Percentiles rank a stretch among this genome's conserved stretches.
Evolutionary conservation across 2,888 invertebrate species (phyloP).

Genomic region (Drymonia ruficornis): DNA sequence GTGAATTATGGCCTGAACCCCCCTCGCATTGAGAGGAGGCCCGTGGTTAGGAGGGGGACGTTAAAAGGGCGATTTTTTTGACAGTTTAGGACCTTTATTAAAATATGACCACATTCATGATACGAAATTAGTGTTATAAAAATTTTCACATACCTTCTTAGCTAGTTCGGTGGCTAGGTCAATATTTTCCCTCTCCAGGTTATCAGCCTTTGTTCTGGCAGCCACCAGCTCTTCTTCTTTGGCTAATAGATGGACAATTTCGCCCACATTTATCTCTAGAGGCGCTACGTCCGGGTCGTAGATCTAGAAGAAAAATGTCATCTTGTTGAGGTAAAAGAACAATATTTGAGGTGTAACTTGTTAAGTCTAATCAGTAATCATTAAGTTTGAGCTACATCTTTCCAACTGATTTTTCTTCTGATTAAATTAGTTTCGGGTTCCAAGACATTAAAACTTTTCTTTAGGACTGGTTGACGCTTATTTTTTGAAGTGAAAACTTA

Average conservation of each 20-base stretch:
- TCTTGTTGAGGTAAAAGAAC: not conserved
- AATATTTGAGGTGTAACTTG: too few species aligned
- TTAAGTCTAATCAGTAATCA: too few species aligned
- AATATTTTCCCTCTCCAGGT: slow-evolving; percentile 94
- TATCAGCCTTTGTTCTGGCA: slow-evolving; percentile 93
- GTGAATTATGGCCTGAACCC: too few species aligned
- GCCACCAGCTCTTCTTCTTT: slow-evolving; percentile 97
- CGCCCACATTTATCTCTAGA: slow-evolving; percentile 94
- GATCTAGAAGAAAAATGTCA: slow-evolving; percentile 49
- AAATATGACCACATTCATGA: slow-evolving; percentile 4
- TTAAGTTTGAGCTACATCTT: too few species aligned
- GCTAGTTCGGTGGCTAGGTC: slow-evolving; percentile 94
- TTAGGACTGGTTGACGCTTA: too few species aligned
- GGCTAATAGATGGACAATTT: slow-evolving; percentile 94
- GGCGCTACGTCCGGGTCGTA: slow-evolving; percentile 94
- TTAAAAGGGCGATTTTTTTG: too few species aligned
- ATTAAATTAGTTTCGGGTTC: too few species aligned
- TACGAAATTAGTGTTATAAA: not conserved
- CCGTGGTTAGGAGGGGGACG: too few species aligned
- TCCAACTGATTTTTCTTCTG: too few species aligned
- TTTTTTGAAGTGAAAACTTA: too few species aligned
- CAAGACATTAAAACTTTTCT: too few species aligned
- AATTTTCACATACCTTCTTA: slow-evolving; percentile 87
- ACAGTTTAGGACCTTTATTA: not conserved
- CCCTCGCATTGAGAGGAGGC: too few species aligned